phyloP scores from a whole-genome alignment of 1,140 invertebrate genomes.

The Plodia interpunctella region DNA sequence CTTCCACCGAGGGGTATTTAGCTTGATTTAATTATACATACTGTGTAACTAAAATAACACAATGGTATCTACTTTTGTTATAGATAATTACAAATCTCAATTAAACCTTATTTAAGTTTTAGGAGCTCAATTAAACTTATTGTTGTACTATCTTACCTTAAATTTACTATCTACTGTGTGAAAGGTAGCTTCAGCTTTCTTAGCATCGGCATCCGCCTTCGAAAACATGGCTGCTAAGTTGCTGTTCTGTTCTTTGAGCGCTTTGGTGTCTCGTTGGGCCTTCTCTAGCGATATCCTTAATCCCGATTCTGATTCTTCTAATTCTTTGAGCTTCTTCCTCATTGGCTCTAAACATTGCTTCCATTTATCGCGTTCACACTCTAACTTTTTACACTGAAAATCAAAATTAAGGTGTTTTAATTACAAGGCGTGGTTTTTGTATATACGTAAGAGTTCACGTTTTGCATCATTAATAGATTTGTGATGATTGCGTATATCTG shows the following conservation, averaged over 20 bases:
- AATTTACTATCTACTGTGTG: slow-evolving; percentile 66
- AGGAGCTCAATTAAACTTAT: too few species aligned
- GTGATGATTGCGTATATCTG: too few species aligned
- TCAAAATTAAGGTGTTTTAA: not conserved
- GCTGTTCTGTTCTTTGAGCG: slow-evolving; percentile 61
- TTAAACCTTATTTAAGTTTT: too few species aligned
- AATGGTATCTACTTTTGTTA: too few species aligned
- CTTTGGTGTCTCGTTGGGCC: slow-evolving; percentile 70
- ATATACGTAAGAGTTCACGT: too few species aligned
- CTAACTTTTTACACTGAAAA: slow-evolving; percentile 52
- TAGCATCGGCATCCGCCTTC: slow-evolving; percentile 63
- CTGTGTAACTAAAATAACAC: too few species aligned
- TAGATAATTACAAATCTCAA: too few species aligned
- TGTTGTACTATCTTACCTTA: slow-evolving; percentile 41
- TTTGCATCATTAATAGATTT: too few species aligned
- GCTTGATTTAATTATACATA: too few species aligned
- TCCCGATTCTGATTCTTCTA: slow-evolving; percentile 76
- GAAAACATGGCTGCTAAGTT: slow-evolving; percentile 52
- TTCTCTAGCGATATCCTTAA: slow-evolving; percentile 73
- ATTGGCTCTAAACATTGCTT: slow-evolving; percentile 60
- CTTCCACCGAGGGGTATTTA: too few species aligned
- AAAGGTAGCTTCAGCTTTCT: slow-evolving; percentile 74
- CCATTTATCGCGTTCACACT: slow-evolving; percentile 59
- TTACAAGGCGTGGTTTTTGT: too few species aligned
- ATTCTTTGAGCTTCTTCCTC: slow-evolving; percentile 68